Evolutionary conservation across 1,140 invertebrate genomes (phyloP), one percentile per base, ranked within the genome.

Genomic region (Temnothorax longispinosus): DNA sequence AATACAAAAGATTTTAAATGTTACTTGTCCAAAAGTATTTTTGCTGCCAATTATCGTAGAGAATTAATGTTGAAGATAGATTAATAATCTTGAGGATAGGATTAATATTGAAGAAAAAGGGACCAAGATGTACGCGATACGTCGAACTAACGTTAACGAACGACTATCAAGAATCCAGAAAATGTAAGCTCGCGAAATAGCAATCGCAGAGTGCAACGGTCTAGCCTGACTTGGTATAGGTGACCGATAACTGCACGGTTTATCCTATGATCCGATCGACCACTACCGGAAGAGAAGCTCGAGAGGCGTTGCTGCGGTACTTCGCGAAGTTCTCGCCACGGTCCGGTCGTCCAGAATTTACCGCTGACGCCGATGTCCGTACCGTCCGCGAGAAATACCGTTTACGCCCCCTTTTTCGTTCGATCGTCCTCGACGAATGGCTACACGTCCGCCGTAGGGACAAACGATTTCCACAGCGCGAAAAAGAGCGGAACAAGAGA

Each of bases 391-490:
- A 52, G 38, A 56, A 71, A 65, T 38, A 60, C 58, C 86, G 67
- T 85, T 89, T 81, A 74, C 60, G 81, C 74, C 56, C 58, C 35
- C 52, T 72, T 77, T 90, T 90, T 84, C 89, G 88, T 47, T 62
- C 75, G 88, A 88, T 78, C 81, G 88, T 85, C 44, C 54, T 69
- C 75, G 82, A 89, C 75, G 88, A 87, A 82, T 82, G 87, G 54
- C 84, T 15, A 47, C 65, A 60, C 84, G 69, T 54, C n/a, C 52
- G 21, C 52, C 91, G 90, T 89, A 90, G 89, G 71, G 80, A 89
- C 72, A 67, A 64, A 80, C 80, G 85, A 78, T 90, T 87, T 88
- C 87, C 74, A 87, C 52, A 52, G 87, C 75, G 58, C 69, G 82
- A 85, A 69, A 86, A 85, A 82, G 82, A 84, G 74, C 52, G 52